Evolutionary conservation across 2,113 vertebrate genomes (phyloP).

Genomic region (Sphyrna mokarran): DNA sequence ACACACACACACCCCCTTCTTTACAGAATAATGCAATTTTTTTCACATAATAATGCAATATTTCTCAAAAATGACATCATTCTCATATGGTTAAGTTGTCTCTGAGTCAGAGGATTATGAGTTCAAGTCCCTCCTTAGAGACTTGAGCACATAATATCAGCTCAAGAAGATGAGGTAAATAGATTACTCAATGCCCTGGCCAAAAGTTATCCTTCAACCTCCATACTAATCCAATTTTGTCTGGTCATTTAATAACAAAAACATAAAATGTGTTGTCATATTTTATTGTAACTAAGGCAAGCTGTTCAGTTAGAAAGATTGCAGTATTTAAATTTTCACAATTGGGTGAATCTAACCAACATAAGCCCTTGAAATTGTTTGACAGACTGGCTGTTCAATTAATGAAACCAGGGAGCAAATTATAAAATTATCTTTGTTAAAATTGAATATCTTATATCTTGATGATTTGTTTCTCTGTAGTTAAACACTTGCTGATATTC

Average conservation of each 20-base stretch:
- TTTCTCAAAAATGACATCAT: too few relatives aligned
- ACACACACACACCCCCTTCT: too few relatives aligned
- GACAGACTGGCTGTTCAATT: neutral
- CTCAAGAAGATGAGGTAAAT: neutral
- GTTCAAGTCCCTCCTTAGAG: neutral
- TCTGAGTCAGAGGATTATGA: neutral
- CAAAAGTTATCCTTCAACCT: neutral
- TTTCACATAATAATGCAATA: too few relatives aligned
- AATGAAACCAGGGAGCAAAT: neutral
- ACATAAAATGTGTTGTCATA: too few relatives aligned
- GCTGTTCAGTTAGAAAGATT: neutral
- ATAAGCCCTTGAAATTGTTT: too few relatives aligned
- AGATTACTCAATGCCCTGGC: neutral
- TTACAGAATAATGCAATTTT: too few relatives aligned
- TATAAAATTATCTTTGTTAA: neutral
- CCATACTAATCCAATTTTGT: neutral
- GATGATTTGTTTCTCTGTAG: neutral
- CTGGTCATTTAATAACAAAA: too few relatives aligned
- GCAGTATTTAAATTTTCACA: too few relatives aligned
- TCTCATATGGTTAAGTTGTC: too few relatives aligned
- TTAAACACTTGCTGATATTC: neutral
- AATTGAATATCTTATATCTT: constrained; percentile 1
- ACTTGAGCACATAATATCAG: neutral
- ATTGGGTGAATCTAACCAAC: neutral
- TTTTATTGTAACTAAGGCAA: too few relatives aligned